These are phyloP conservation scores for Dicranocentrus wangi DNA, from an alignment of 2,888 invertebrate genomes.

Conservation along the genomic window DNA sequence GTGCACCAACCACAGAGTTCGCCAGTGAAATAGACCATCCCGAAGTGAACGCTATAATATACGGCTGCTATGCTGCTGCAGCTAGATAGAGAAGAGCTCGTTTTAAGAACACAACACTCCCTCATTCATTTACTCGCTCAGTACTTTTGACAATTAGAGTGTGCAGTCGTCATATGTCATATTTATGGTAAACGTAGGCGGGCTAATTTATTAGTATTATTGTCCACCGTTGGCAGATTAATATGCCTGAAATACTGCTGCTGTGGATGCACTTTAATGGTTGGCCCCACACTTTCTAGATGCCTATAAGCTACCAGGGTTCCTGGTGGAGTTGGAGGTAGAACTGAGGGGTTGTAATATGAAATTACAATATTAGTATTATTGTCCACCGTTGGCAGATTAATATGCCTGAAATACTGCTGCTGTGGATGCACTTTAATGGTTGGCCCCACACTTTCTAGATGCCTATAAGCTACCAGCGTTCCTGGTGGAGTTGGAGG, in stretches of 20 bases:
- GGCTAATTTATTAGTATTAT: constrained; percentile 64
- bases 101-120: too few species aligned
- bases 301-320: constrained; percentile 24
- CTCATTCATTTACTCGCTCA: background rate
- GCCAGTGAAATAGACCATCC: constrained; percentile 42
- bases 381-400: constrained; percentile 64
- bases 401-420: constrained; percentile 57
- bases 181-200: constrained; percentile 62
- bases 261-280: constrained; percentile 38
- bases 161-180: constrained; percentile 61
- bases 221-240: constrained; percentile 64
- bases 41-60: background rate
- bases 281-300: constrained; percentile 31
- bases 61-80: background rate
- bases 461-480: constrained; percentile 20
- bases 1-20: constrained; percentile 47
- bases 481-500: too few species aligned
- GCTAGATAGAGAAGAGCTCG: too few species aligned
- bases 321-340: too few species aligned
- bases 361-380: constrained; percentile 65
- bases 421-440: constrained; percentile 37
- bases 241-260: constrained; percentile 54
- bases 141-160: constrained; percentile 58
- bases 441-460: constrained; percentile 34
- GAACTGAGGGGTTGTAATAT: too few species aligned